Conservation (phyloP, 2,888 invertebrate genomes). For the Pachliopta kotzebuea region DNA sequence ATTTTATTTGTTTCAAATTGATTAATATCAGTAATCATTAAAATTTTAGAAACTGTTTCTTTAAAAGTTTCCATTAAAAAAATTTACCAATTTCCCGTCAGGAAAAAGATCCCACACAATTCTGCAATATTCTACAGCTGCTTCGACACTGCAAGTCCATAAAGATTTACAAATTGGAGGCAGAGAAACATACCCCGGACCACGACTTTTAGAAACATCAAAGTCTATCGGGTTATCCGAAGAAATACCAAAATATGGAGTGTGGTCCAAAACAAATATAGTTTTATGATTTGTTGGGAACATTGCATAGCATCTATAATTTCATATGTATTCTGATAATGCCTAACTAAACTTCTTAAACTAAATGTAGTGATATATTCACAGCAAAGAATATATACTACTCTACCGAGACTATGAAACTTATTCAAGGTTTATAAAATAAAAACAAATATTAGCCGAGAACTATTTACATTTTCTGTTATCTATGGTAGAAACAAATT, state of each 20-base stretch:
- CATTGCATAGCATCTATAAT: slow-evolving; percentile 51
- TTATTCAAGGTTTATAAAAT: neutral
- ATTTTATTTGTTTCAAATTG: too few relatives aligned
- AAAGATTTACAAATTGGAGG: slow-evolving; percentile 94
- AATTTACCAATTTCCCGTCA: slow-evolving; percentile 87
- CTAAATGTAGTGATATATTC: neutral
- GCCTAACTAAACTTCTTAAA: neutral
- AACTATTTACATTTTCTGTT: too few relatives aligned
- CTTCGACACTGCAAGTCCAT: slow-evolving; percentile 98
- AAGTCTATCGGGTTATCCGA: slow-evolving; percentile 91
- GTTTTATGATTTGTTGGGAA: slow-evolving; percentile 95
- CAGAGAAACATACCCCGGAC: slow-evolving; percentile 86
- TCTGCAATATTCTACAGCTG: slow-evolving; percentile 96
- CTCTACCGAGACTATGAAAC: too few relatives aligned
- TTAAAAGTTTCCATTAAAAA: neutral
- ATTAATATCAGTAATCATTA: too few relatives aligned
- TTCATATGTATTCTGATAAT: neutral
- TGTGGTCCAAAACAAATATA: slow-evolving; percentile 96
- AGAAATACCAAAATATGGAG: slow-evolving; percentile 93
- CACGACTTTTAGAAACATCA: slow-evolving; percentile 86
- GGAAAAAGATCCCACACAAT: slow-evolving; percentile 99
- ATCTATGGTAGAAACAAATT: neutral
- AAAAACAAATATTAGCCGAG: neutral
- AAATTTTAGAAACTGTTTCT: too few relatives aligned
- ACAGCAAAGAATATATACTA: too few relatives aligned